These are phyloP conservation scores for Atta colombica DNA, from an alignment of 1,140 invertebrate genomes.

Conservation along the genomic window DNA sequence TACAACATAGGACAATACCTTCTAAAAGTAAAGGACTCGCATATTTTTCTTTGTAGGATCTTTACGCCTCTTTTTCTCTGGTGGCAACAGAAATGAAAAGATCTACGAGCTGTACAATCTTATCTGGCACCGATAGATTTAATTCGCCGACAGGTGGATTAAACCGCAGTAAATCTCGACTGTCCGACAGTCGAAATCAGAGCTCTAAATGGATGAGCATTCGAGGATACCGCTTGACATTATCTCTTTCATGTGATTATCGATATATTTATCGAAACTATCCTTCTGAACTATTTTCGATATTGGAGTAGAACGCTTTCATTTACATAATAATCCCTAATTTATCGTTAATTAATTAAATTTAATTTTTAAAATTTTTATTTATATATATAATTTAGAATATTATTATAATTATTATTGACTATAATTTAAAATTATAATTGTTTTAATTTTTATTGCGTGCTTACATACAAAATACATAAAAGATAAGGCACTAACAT, in stretches of 20 bases:
- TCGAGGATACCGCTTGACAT: constrained; percentile 31
- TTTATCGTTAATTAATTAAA: no score
- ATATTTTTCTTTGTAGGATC: neutral
- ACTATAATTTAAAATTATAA: no score
- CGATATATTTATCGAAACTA: neutral
- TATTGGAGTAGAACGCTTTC: neutral
- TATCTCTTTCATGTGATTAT: constrained; percentile 9
- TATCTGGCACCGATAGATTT: constrained; percentile 67
- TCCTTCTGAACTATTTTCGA: neutral
- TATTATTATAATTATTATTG: no score
- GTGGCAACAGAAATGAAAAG: constrained; percentile 37
- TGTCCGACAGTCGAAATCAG: constrained; percentile 47
- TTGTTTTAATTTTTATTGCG: no score
- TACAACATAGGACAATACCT: neutral
- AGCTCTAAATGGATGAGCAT: constrained; percentile 55
- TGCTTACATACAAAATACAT: no score
- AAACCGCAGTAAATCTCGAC: constrained; percentile 65
- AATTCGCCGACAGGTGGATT: constrained; percentile 73
- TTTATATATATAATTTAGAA: no score
- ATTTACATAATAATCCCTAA: neutral
- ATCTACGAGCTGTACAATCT: constrained; percentile 52
- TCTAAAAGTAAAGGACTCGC: neutral
- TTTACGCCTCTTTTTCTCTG: neutral
- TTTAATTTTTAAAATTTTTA: no score
- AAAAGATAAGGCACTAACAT: no score